Percentiles rank a stretch among this genome's conserved stretches.
phyloP scores from a whole-genome alignment of 2,888 invertebrate species.

The Alcis repandata region DNA sequence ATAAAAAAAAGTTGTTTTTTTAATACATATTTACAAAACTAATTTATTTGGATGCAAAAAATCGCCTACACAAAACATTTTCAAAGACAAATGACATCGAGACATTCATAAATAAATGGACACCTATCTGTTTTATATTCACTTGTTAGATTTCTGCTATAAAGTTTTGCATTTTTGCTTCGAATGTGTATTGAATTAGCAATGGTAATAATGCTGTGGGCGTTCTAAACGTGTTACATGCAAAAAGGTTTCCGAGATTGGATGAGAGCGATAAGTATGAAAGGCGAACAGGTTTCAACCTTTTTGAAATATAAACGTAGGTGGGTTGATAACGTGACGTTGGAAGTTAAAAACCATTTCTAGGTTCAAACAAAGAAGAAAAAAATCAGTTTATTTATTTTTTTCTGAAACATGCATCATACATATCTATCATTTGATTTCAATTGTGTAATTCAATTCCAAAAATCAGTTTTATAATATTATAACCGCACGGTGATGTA shows the following conservation, averaged over 20 bases:
- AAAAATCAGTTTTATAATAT: too few relatives aligned
- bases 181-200: slow-evolving; percentile 41
- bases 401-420: too few relatives aligned
- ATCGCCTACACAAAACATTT: not conserved
- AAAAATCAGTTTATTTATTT: too few relatives aligned
- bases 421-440: too few relatives aligned
- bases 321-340: not conserved
- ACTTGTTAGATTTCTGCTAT: slow-evolving; percentile 27
- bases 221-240: slow-evolving; percentile 47
- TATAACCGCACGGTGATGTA: too few relatives aligned
- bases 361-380: too few relatives aligned
- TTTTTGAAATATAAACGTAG: slow-evolving; percentile 44
- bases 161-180: slow-evolving; percentile 30
- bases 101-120: not conserved
- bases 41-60: not conserved
- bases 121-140: slow-evolving; percentile 23
- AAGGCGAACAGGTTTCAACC: slow-evolving; percentile 45
- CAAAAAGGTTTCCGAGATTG: slow-evolving; percentile 48
- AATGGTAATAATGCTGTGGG: slow-evolving; percentile 48
- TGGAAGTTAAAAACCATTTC: too few relatives aligned
- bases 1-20: too few relatives aligned
- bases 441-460: too few relatives aligned
- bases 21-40: too few relatives aligned
- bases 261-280: slow-evolving; percentile 41
- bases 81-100: slow-evolving; percentile 3